Conservation (phyloP, 2,797 vertebrate genomes). For the Helicolenus hilgendorfi region DNA sequence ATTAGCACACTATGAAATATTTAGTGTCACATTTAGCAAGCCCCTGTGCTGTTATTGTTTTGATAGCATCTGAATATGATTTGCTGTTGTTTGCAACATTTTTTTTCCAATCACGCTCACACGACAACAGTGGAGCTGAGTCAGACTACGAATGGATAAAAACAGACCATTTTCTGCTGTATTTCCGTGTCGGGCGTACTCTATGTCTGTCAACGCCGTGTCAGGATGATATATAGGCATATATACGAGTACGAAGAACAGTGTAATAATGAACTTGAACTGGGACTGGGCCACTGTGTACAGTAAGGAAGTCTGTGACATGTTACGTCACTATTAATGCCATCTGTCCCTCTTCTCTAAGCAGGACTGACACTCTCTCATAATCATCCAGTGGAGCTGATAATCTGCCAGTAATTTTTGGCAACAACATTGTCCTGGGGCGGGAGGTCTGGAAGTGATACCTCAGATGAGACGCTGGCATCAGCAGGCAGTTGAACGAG, state of each 20-base stretch:
- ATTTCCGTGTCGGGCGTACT: constrained; percentile 6
- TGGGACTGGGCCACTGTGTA: constrained; percentile 36
- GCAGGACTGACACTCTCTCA: constrained; percentile 67
- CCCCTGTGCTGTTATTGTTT: constrained; percentile 50
- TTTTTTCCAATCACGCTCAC: constrained; percentile 61
- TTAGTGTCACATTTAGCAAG: constrained; percentile 41
- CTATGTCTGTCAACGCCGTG: not conserved
- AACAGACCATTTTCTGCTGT: constrained; percentile 33
- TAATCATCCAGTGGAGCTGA: constrained; percentile 74
- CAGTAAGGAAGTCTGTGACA: constrained; percentile 46
- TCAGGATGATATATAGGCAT: constrained; percentile 15
- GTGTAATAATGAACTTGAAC: constrained; percentile 30
- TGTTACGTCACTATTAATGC: constrained; percentile 64
- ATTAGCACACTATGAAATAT: constrained; percentile 57
- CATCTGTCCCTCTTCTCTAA: constrained; percentile 78
- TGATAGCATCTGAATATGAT: constrained; percentile 44
- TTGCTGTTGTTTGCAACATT: constrained; percentile 61
- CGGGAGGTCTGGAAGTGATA: constrained; percentile 57
- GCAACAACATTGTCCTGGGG: constrained; percentile 51
- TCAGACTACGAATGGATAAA: constrained; percentile 29
- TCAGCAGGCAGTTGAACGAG: constrained; percentile 30
- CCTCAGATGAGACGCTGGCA: constrained; percentile 45
- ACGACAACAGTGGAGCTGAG: constrained; percentile 53
- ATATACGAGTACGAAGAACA: not conserved
- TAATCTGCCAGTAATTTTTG: constrained; percentile 65